Base-by-base conservation (phyloP, 2,888 invertebrate genomes). In the Caradrina clavipalpis region DNA sequence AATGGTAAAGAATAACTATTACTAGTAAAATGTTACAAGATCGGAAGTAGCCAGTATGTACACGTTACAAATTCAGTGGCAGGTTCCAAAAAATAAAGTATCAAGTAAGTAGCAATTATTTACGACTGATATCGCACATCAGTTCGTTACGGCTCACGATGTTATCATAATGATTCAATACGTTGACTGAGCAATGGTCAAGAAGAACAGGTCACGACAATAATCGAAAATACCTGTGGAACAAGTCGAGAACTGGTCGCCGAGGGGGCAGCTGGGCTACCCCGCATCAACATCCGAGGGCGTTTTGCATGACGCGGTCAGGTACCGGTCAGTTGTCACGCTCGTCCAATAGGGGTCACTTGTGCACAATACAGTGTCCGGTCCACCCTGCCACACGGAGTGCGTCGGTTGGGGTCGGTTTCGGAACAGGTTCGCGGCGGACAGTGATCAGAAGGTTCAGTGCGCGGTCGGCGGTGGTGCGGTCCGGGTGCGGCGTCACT, bases 401-500 rank as follows among this genome's bases (percentile, higher is more conserved):
- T 74, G 81, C 73, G 73, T 81, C 69, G 76, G 84, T 80, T 78
- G 86, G 90, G 89, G 89, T 89, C 86, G 86, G 81, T 84, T 85
- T 80, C 64, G 86, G 86, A 90, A 87, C 92, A 88, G 92, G 91
- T 91, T 88, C 74, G 80, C 79, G 80, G 57, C 70, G 77, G 72
- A 80, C 74, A 60, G 81, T 69, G 70, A 54, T 57, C 73, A 67
- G 76, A 49, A 61, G 50, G 83, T 81, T 85, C 87, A 87, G 86
- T 88, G 89, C 88, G 87, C 88, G 89, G 87, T 85, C 85, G 91
- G 77, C 92, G 91, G 88, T 90, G 91, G 94, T 95, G 95, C 94
- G 94, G 92, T 92, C 90, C 92, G 94, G 94, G 89, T 93, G 95
- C 95, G 91, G 88, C 90, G 91, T 88, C 84, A 88, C 90, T 91